These are phyloP conservation scores for Ameiurus melas DNA, from an alignment of 2,113 vertebrate genomes.

Conservation along the genomic window DNA sequence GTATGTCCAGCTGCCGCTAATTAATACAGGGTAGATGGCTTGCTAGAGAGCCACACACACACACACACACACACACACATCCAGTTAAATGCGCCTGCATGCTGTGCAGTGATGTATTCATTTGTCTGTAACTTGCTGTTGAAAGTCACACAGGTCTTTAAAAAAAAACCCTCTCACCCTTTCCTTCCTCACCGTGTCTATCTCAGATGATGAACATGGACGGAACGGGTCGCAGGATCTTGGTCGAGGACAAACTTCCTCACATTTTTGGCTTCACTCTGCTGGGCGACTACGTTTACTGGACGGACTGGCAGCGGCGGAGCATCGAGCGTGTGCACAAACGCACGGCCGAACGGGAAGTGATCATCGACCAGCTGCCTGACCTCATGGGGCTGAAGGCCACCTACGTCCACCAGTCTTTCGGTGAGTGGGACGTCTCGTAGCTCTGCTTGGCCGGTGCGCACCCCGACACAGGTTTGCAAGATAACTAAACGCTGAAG, in stretches of 20 bases:
- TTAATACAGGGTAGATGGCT: conserved; percentile 56
- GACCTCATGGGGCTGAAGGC: conserved; percentile 98
- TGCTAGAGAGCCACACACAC: conserved; percentile 45
- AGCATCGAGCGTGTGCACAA: conserved; percentile 95
- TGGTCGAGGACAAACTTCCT: conserved; percentile 93
- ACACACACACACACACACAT: neutral
- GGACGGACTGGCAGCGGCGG: conserved; percentile 96
- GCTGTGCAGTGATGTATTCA: neutral
- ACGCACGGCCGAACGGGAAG: conserved; percentile 78
- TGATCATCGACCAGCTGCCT: conserved; percentile 93
- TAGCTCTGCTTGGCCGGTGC: neutral
- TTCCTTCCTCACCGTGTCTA: neutral
- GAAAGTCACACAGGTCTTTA: neutral
- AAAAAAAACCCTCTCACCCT: neutral
- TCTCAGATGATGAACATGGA: conserved; percentile 87
- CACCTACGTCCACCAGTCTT: conserved; percentile 82
- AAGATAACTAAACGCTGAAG: neutral
- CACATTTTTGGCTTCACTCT: conserved; percentile 97
- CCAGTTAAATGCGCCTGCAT: neutral
- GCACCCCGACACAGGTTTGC: too few species aligned
- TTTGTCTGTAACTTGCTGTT: neutral
- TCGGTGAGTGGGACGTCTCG: conserved; percentile 71
- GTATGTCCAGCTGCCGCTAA: conserved; percentile 63
- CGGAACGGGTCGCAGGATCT: conserved; percentile 81
- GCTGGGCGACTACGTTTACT: conserved; percentile 94